These are phyloP conservation scores for Eriocheir sinensis DNA, from an alignment of 1,140 invertebrate species.

Conservation along the genomic window DNA sequence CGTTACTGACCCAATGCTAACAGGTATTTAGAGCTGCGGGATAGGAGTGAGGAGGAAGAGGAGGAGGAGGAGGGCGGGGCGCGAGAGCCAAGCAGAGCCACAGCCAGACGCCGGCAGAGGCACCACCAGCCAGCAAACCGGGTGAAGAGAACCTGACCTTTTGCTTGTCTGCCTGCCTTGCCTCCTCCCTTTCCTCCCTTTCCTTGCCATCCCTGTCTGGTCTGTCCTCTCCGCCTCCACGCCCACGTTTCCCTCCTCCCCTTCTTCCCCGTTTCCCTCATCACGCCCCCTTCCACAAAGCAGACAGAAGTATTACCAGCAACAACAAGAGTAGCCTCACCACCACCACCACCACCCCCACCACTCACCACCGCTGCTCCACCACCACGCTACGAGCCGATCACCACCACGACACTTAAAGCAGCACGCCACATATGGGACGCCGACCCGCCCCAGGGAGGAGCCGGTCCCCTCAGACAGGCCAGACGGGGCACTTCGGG, in stretches of 20 bases:
- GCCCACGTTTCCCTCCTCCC: neutral
- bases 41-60: neutral
- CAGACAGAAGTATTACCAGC: too few species aligned
- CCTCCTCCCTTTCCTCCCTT: neutral
- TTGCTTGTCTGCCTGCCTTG: neutral
- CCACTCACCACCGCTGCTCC: constrained; percentile 18
- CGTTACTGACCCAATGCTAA: neutral
- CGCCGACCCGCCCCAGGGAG: neutral
- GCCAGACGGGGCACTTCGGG: neutral
- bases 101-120: neutral
- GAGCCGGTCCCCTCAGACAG: neutral
- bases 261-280: neutral
- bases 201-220: too few species aligned
- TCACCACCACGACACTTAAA: constrained; percentile 18
- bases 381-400: neutral
- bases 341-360: neutral
- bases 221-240: neutral
- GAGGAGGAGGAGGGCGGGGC: neutral
- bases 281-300: too few species aligned
- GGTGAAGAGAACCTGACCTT: neutral
- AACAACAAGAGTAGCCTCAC: too few species aligned
- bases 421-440: neutral
- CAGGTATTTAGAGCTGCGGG: neutral
- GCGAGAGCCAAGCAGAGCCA: neutral
- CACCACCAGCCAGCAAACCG: neutral